Evolutionary conservation across 2,888 invertebrate species (phyloP), one percentile per base, ranked within the genome.

Genomic region (Habrosyne pyritoides): DNA sequence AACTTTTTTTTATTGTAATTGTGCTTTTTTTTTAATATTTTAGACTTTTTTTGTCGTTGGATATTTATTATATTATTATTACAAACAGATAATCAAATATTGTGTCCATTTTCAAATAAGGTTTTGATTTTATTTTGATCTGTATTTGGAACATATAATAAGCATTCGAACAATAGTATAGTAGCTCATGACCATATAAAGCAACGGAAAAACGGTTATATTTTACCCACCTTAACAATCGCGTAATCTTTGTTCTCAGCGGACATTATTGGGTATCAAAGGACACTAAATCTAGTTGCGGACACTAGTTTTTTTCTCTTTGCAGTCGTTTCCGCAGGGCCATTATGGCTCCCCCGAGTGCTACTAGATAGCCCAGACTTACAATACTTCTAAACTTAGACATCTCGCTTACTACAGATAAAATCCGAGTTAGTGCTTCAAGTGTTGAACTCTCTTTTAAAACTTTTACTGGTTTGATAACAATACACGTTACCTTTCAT

Each of bases 281-380:
- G 69, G 71, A 73, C 74, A 77, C 77, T 89, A 89, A 91, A 89
- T 90, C 86, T 87, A 79, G 75, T 75, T 76, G 81, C 72, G 77
- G 81, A 73, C 73, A 69, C 77, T 79, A 81, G 78, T 81, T 77
- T 81, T n/a, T 83, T 77, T 84, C 81, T 83, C 86, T 89, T 84
- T 83, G 75, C 75, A 80, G 78, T 76, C 79, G 82, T 82, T 83
- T 84, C 81, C 82, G 77, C 84, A 77, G 76, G 80, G 75, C 85
- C 85, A 84, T 87, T 88, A 89, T 75, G 64, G 79, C 72, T 77
- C 89, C 83, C 89, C 46, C 59, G 84, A 81, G 89, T 61, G 77
- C 71, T 65, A 64, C 69, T 70, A 70, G 71, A 73, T 81, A 79
- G 78, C 76, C 74, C 77, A 76, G 79, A 81, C 81, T 81, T 76